Conservation (phyloP, 2,888 invertebrate genomes). For the Colostygia pectinataria region DNA sequence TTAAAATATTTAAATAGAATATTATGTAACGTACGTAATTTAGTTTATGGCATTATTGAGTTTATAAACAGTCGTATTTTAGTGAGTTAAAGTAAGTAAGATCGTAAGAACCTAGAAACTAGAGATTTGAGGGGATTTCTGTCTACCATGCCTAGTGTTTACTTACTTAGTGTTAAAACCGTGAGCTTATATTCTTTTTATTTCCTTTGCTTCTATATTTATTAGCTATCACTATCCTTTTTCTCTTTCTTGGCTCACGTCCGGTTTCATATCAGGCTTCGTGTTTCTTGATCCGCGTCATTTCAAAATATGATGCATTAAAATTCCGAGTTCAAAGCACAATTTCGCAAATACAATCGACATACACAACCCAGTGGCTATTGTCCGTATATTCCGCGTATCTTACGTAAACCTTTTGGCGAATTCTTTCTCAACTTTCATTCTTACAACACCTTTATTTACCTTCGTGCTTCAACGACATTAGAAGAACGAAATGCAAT, state of each 20-base stretch:
- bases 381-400: conserved; percentile 40
- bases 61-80: too few relatives aligned
- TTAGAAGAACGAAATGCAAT: conserved; percentile 22
- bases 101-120: too few relatives aligned
- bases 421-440: conserved; percentile 59
- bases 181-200: too few relatives aligned
- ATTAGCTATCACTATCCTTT: background rate
- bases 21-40: too few relatives aligned
- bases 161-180: too few relatives aligned
- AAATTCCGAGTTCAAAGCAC: conserved; percentile 26
- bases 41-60: too few relatives aligned
- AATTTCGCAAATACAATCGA: conserved; percentile 33
- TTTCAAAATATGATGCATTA: conserved; percentile 17
- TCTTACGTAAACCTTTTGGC: conserved; percentile 49
- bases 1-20: too few relatives aligned
- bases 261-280: conserved; percentile 1
- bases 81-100: too few relatives aligned
- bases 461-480: conserved; percentile 39
- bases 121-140: too few relatives aligned
- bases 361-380: conserved; percentile 36
- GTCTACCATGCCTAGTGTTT: too few relatives aligned
- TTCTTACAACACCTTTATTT: conserved; percentile 50
- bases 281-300: conserved; percentile 8
- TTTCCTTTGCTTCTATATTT: background rate
- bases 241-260: background rate